These are phyloP conservation scores for Enteromius thamalakanensis DNA, from an alignment of 2,797 vertebrate genomes.

Conservation along the genomic window DNA sequence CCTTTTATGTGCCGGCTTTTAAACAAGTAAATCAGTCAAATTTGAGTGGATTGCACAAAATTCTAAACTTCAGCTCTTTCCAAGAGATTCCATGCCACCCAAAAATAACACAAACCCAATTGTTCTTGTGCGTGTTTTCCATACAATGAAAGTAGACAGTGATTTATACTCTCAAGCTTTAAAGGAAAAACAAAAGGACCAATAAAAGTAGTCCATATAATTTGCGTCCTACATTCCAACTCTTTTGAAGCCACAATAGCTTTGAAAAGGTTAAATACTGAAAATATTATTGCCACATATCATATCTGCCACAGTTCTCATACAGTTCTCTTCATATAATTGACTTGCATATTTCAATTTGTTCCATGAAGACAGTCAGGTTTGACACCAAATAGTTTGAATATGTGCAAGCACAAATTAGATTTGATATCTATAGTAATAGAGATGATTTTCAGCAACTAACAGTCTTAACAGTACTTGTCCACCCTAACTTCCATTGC, in stretches of 20 bases:
- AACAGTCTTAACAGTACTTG: neutral
- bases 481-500: neutral
- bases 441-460: neutral
- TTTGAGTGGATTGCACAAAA: neutral
- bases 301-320: neutral
- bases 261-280: neutral
- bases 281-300: neutral
- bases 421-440: neutral
- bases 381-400: neutral
- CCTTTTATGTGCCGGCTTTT: neutral
- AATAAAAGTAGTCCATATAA: neutral
- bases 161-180: neutral
- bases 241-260: neutral
- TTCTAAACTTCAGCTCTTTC: neutral
- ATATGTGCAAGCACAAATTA: neutral
- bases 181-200: conserved; percentile 13
- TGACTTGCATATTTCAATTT: neutral
- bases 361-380: no score
- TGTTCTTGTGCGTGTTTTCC: neutral
- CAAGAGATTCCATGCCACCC: neutral
- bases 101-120: neutral
- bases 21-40: neutral
- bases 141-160: neutral
- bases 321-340: no score
- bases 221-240: neutral